Evolutionary conservation across 2,888 invertebrate species (phyloP).

Genomic region (Melinaea menophilus): DNA sequence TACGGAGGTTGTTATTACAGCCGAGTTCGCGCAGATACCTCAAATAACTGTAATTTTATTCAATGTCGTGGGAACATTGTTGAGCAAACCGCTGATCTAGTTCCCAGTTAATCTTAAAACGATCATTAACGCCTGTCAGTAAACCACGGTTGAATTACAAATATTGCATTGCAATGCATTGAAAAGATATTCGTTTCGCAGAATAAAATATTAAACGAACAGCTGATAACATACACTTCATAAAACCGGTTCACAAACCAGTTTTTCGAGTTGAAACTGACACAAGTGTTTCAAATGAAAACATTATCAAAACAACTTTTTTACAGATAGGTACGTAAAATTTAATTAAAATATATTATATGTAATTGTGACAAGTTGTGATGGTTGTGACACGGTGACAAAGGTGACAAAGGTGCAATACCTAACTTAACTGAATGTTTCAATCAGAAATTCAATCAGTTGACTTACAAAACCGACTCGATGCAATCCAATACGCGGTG

Average conservation of each 20-base stretch:
- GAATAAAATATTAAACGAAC: not conserved
- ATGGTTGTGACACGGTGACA: not conserved
- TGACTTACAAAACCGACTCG: constrained; percentile 60
- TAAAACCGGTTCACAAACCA: too few relatives aligned
- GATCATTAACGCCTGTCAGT: constrained; percentile 57
- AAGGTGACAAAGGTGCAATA: constrained; percentile 9
- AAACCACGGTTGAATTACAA: constrained; percentile 50
- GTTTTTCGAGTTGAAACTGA: too few relatives aligned
- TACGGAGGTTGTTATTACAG: constrained; percentile 15
- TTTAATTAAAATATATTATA: too few relatives aligned
- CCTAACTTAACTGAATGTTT: constrained; percentile 35
- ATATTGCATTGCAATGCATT: not conserved
- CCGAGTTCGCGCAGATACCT: constrained; percentile 32
- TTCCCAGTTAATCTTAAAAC: constrained; percentile 68
- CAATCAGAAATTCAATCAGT: constrained; percentile 69
- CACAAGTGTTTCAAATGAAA: too few relatives aligned
- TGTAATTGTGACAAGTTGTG: constrained; percentile 5
- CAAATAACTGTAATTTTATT: constrained; percentile 68
- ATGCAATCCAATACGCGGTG: constrained; percentile 54
- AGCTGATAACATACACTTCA: too few relatives aligned
- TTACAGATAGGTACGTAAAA: too few relatives aligned
- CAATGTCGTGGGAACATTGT: constrained; percentile 73
- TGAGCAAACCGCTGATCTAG: constrained; percentile 68
- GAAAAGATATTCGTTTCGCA: not conserved
- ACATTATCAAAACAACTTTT: too few relatives aligned